A percentile compares a stretch with the other conserved stretches of the same genome.
phyloP scores from a whole-genome alignment of 2,888 invertebrate species.

The Agelastica alni region DNA sequence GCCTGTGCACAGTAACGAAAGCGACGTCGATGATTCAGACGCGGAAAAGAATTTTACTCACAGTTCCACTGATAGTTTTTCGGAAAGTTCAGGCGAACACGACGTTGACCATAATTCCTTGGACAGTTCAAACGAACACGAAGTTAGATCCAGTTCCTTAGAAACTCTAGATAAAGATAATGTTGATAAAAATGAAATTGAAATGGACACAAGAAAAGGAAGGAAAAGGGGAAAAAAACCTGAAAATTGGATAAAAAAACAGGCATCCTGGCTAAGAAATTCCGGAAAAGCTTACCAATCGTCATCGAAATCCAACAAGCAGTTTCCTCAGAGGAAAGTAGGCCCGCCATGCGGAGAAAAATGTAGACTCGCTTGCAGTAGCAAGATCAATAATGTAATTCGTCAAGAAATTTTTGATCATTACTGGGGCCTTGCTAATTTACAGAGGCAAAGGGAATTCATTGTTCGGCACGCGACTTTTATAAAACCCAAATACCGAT shows the following conservation, averaged over 20 bases:
- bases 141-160: too few relatives aligned
- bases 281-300: conserved; percentile 8
- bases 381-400: conserved; percentile 5
- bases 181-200: too few relatives aligned
- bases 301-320: conserved; percentile 13
- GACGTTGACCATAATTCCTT: neutral
- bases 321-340: conserved; percentile 12
- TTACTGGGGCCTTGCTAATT: conserved; percentile 8
- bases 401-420: neutral
- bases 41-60: neutral
- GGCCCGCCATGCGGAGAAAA: conserved; percentile 15
- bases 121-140: too few relatives aligned
- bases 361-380: conserved; percentile 12
- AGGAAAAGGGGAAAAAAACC: too few relatives aligned
- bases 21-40: conserved; percentile 19
- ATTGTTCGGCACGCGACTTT: conserved; percentile 2
- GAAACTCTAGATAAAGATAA: too few relatives aligned
- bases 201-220: too few relatives aligned
- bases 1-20: too few relatives aligned
- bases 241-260: too few relatives aligned
- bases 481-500: conserved; percentile 11
- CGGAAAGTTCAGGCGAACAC: neutral
- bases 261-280: too few relatives aligned
- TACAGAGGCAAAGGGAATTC: conserved; percentile 12
- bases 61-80: too few relatives aligned